phyloP scores from a whole-genome alignment of 2,113 vertebrate genomes.

The Salvelinus fontinalis region DNA sequence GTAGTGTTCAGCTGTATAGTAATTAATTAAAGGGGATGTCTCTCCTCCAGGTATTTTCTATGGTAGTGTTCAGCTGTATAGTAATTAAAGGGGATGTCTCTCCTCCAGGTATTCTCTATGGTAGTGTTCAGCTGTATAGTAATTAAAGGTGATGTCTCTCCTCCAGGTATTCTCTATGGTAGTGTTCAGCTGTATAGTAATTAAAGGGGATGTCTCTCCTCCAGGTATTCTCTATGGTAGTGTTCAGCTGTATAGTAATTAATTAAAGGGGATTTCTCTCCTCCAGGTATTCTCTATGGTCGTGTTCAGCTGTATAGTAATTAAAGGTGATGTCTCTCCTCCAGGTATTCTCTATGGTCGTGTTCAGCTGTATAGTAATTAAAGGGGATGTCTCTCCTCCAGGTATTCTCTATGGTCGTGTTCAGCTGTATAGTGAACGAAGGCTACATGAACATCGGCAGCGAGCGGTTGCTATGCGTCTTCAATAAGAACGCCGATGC shows the following conservation, averaged over 20 bases:
- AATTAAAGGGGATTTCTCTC: no score
- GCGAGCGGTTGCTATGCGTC: constrained; percentile 83
- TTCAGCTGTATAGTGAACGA: constrained; percentile 95
- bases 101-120: constrained; percentile 82
- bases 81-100: no score
- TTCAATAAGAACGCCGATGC: constrained; percentile 92
- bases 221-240: constrained; percentile 81
- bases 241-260: no score
- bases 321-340: not conserved
- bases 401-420: constrained; percentile 95
- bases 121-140: no score
- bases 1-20: no score
- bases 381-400: not conserved
- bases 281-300: constrained; percentile 82
- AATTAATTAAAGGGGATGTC: no score
- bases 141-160: no score
- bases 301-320: no score
- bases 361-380: no score
- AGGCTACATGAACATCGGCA: constrained; percentile 89
- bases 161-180: constrained; percentile 81
- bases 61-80: no score
- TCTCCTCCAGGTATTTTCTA: constrained; percentile 82
- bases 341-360: constrained; percentile 82
- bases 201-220: not conserved
- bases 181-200: no score